A percentile compares a stretch with the other conserved stretches of the same genome.
Evolutionary conservation across 2,113 vertebrate species (phyloP).

Genomic region (Dunckerocampus dactyliophorus): DNA sequence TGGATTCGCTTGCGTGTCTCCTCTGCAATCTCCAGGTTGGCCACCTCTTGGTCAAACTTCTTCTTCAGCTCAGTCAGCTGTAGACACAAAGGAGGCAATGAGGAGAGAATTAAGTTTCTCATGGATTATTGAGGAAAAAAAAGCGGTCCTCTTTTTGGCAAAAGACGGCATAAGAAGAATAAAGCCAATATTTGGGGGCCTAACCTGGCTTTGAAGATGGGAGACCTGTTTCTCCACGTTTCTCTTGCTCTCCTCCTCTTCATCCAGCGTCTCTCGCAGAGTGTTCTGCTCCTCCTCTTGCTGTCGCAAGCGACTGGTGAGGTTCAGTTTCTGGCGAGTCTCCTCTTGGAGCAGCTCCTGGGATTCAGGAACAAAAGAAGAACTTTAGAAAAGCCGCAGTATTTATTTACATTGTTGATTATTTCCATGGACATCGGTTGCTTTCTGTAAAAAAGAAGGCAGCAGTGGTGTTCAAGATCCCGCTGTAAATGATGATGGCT

Average conservation of each 20-base stretch:
- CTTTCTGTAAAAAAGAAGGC: no score
- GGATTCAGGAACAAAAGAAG: not conserved
- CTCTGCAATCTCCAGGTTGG: constrained; percentile 77
- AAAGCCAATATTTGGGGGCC: not conserved
- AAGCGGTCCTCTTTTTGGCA: not conserved
- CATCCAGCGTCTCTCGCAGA: constrained; percentile 87
- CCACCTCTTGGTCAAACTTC: constrained; percentile 83
- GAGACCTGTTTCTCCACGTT: constrained; percentile 87
- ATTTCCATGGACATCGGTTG: no score
- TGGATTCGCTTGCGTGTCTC: constrained; percentile 85
- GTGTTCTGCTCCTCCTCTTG: constrained; percentile 87
- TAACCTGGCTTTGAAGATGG: constrained; percentile 85
- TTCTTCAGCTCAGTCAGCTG: constrained; percentile 88
- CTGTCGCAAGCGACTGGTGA: constrained; percentile 86
- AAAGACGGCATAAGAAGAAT: not conserved
- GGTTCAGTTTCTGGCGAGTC: constrained; percentile 87
- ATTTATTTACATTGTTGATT: no score
- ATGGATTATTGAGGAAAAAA: not conserved
- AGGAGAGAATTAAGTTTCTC: not conserved
- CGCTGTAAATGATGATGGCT: no score
- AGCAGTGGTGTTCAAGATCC: no score
- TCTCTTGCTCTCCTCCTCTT: constrained; percentile 88
- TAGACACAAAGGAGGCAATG: not conserved
- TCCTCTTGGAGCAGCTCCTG: constrained; percentile 93
- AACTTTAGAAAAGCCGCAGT: not conserved